phyloP scores from a whole-genome alignment of 2,797 vertebrate species.

The Mormyrus hasselquistii region DNA sequence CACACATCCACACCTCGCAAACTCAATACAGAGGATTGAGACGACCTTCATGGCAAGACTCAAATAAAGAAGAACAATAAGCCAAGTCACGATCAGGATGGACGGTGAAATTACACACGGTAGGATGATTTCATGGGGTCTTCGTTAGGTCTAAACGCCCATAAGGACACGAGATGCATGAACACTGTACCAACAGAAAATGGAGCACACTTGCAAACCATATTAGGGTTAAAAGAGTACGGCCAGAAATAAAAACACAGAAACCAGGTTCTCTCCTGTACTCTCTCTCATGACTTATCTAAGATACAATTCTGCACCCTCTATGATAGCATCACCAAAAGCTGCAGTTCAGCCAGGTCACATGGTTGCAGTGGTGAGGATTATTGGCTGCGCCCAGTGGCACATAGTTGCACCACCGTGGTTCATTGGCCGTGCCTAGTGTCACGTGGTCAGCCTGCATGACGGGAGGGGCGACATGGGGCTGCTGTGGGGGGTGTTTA shows the following conservation, averaged over 20 bases:
- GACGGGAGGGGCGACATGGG: neutral
- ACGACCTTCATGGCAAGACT: neutral
- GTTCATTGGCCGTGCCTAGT: neutral
- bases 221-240: neutral
- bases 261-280: neutral
- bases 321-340: neutral
- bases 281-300: neutral
- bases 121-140: neutral
- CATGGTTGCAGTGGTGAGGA: neutral
- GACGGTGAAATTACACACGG: neutral
- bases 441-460: neutral
- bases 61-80: neutral
- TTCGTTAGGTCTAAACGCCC: neutral
- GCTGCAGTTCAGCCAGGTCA: neutral
- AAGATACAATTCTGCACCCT: neutral
- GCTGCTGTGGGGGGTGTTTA: neutral
- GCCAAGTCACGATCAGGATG: neutral
- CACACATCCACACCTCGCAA: neutral
- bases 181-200: neutral
- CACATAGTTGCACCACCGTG: neutral
- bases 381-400: neutral
- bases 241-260: neutral
- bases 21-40: neutral
- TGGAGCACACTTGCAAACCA: neutral
- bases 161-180: neutral